Evolutionary conservation across 2,888 invertebrate genomes (phyloP).

Genomic region (Drosophila mettleri): DNA sequence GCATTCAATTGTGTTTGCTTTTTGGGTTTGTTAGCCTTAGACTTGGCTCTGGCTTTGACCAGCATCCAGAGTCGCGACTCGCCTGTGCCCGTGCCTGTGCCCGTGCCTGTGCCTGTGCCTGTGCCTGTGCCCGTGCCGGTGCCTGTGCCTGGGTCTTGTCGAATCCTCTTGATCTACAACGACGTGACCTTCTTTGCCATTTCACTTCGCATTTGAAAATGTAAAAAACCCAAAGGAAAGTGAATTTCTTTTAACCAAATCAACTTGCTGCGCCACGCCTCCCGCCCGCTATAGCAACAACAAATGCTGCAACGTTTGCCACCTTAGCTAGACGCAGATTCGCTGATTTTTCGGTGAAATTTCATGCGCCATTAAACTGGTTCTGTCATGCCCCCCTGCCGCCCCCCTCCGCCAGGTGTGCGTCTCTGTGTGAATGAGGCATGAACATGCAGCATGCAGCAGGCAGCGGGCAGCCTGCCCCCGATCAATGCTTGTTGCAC

Average conservation of each 20-base stretch:
- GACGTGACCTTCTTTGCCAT: slow-evolving; percentile 78
- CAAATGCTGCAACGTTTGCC: slow-evolving; percentile 42
- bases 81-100: no score
- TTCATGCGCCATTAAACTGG: slow-evolving; percentile 82
- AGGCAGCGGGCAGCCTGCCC: slow-evolving; percentile 10
- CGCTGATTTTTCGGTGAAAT: slow-evolving; percentile 75
- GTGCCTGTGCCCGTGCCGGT: no score
- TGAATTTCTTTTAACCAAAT: slow-evolving; percentile 81
- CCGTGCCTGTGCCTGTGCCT: no score
- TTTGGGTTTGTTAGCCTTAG: slow-evolving; percentile 61
- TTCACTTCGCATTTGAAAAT: slow-evolving; percentile 37
- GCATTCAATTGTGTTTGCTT: slow-evolving; percentile 75
- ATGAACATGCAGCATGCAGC: slow-evolving; percentile 10
- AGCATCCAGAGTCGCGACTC: slow-evolving; percentile 38
- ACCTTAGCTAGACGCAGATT: slow-evolving; percentile 73
- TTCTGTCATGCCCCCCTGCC: slow-evolving; percentile 57
- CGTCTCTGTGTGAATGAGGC: slow-evolving; percentile 62
- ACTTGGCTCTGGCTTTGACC: slow-evolving; percentile 53
- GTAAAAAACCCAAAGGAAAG: slow-evolving; percentile 77
- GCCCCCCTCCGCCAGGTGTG: not conserved
- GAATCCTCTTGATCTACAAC: slow-evolving; percentile 79
- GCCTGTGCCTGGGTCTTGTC: slow-evolving; percentile 57
- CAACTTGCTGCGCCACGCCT: slow-evolving; percentile 67
- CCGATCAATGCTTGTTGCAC: slow-evolving; percentile 23
- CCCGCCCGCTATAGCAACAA: slow-evolving; percentile 13